Evolutionary conservation across 1,140 invertebrate species (phyloP), one percentile per base, ranked within the genome.

Genomic region (Drosophila sp.): DNA sequence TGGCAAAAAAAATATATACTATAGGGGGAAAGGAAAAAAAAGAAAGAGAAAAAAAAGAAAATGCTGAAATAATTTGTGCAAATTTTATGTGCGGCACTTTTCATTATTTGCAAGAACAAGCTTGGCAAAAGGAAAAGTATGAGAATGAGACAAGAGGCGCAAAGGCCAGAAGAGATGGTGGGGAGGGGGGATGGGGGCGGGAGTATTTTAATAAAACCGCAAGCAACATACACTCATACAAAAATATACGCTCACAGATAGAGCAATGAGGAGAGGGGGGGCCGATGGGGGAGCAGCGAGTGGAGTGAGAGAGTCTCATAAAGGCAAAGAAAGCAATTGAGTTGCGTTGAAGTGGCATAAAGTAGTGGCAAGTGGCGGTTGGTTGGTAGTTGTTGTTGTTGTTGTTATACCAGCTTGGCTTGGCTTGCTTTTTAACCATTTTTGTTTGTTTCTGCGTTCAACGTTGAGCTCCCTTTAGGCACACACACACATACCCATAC

Each of bases 291-390:
- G 38, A 47, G 61, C 27, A 70, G 44, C 69, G 6, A 47, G 41
- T 55, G 60, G 58, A 66, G 62, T 70, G 54, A 66, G 47, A 65
- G 23, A 60, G 72, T 79, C 83, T 83, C 79, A 89, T 79, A 76
- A 79, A 83, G 76, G 80, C 84, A 87, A 87, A 87, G 83, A 87
- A 89, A 87, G 83, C 83, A 87, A 86, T 86, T 86, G 83, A 87
- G 84, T 87, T 87, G 84, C 80, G 83, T 87, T 87, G 83, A 87
- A 87, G 83, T 89, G 84, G 83, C 83, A 87, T 87, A 89, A 87
- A 87, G 83, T 87, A 89, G 83, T 86, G 65, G 83, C 83, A 86
- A 86, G 83, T 86, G 76, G 83, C 83, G 69, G 79, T 70, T 70
- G 70, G 50, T 62, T 68, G 74, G 77, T 67, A 61, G 61, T 70